A percentile compares a stretch with the other conserved stretches of the same genome.
Conservation (phyloP, 2,113 vertebrate species). For the Alethe diademata region DNA sequence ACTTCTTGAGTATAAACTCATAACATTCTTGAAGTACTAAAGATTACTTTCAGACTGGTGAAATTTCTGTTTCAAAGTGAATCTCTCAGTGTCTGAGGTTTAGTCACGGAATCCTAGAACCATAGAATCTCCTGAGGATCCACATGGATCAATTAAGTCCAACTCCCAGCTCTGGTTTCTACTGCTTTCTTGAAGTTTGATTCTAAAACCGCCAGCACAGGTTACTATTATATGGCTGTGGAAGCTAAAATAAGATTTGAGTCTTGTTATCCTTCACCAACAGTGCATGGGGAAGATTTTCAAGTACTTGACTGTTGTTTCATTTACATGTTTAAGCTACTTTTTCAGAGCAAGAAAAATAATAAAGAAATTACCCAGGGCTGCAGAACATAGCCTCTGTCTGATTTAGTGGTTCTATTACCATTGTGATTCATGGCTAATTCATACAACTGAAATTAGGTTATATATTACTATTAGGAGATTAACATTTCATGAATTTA, state of each 20-base stretch:
- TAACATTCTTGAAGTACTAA: neutral
- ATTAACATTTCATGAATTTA: constrained; percentile 65
- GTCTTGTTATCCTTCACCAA: neutral
- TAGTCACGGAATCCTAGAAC: neutral
- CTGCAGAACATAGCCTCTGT: neutral
- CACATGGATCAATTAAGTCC: neutral
- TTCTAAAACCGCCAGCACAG: neutral
- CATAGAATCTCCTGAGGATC: neutral
- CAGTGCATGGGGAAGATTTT: neutral
- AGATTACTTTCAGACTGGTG: neutral
- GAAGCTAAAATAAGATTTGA: neutral
- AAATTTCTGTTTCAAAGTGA: neutral
- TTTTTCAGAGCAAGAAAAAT: constrained; percentile 31
- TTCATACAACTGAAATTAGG: constrained; percentile 24
- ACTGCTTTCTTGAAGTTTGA: neutral
- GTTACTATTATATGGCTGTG: neutral
- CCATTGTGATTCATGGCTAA: constrained; percentile 40
- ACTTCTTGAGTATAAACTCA: neutral
- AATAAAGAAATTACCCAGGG: neutral
- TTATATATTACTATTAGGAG: constrained; percentile 55
- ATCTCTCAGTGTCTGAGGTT: neutral
- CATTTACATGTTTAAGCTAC: neutral
- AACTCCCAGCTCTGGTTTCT: neutral
- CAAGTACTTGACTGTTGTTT: neutral
- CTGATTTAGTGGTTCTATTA: constrained; percentile 42